Evolutionary conservation across 2,888 invertebrate genomes (phyloP).

Genomic region (Ellobium chinense): DNA sequence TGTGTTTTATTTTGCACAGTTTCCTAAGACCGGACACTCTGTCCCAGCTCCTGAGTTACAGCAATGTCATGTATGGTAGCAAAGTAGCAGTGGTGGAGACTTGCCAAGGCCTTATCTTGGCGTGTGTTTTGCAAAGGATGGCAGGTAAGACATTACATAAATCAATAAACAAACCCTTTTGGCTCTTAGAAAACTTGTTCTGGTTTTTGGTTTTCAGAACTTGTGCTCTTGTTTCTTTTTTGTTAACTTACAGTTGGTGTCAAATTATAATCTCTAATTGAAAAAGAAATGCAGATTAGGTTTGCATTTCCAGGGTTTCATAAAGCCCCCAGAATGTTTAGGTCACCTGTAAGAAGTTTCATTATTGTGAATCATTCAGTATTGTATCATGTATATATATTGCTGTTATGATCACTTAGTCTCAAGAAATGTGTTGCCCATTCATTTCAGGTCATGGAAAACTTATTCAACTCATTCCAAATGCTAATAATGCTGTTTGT

Average conservation of each 20-base stretch:
- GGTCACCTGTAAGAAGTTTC: too few species aligned
- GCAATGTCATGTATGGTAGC: slow-evolving; percentile 86
- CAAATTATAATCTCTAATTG: too few species aligned
- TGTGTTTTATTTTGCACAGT: slow-evolving; percentile 67
- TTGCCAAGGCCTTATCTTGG: slow-evolving; percentile 90
- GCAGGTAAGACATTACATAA: slow-evolving; percentile 81
- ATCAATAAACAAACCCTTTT: background rate
- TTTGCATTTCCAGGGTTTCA: too few species aligned
- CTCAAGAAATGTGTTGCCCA: too few species aligned
- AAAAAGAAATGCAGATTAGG: too few species aligned
- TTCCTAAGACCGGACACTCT: slow-evolving; percentile 92
- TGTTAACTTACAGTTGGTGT: too few species aligned
- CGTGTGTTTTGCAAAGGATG: slow-evolving; percentile 87
- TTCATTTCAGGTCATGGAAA: slow-evolving; percentile 37
- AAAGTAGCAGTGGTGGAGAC: slow-evolving; percentile 89
- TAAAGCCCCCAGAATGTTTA: too few species aligned
- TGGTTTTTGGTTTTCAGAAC: too few species aligned
- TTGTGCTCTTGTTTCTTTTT: too few species aligned
- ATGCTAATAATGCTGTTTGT: slow-evolving; percentile 20
- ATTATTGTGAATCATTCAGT: too few species aligned
- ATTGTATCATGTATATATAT: too few species aligned
- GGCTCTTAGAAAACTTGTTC: background rate
- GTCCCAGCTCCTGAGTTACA: slow-evolving; percentile 90
- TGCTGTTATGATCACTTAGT: too few species aligned
- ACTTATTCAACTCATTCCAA: slow-evolving; percentile 33